Base-by-base conservation (phyloP, 2,888 invertebrate species). In the Acleris laterana region DNA sequence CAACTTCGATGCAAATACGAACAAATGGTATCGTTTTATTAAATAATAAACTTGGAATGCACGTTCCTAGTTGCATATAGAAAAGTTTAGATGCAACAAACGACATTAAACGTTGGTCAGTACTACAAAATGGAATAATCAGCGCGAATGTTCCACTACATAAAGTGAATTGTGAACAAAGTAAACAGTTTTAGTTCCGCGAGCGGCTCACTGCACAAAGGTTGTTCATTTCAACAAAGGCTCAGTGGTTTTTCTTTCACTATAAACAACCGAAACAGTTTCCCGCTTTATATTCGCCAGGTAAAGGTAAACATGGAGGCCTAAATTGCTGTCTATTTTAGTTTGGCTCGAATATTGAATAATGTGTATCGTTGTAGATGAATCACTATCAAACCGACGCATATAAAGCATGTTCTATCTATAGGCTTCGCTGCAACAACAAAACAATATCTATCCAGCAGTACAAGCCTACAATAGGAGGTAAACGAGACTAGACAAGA, bases 181-280 rank as follows among this genome's bases (percentile, higher is more conserved):
- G 20, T 60, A 55, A 57, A 62, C 46, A 20, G 66, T 46, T 61
- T 53, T 56, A 32, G 61, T 61, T 61, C 55, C 44, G 56, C 32
- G 32, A 42, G 49, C 53, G 59, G 19, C 25, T 50, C 56, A 32
- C 19, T 63, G 65, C 51, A 63, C 62, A 69, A 70, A 71, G 65
- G 63, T 65, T 32, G 63, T 63, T 67, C 65, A 56, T 65, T 62
- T 62, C 48, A 58, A 70, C 62, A 68, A 62, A 69, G 60, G 64
- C 44, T 32, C 60, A 53, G 70, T 32, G 69, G 70, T 70, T 69
- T 69, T 69, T 66, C 63, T 59, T 58, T 52, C 53, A 55, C 62
- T 57, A 20, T 22, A 44, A 57, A 62, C 66, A 20, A 44, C 56
- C 46, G 19, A 62, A 65, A 60, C 55, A 56, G 49, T 55, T 60